These are phyloP conservation scores for Timema cristinae DNA, from an alignment of 2,888 invertebrate species.

Conservation along the genomic window DNA sequence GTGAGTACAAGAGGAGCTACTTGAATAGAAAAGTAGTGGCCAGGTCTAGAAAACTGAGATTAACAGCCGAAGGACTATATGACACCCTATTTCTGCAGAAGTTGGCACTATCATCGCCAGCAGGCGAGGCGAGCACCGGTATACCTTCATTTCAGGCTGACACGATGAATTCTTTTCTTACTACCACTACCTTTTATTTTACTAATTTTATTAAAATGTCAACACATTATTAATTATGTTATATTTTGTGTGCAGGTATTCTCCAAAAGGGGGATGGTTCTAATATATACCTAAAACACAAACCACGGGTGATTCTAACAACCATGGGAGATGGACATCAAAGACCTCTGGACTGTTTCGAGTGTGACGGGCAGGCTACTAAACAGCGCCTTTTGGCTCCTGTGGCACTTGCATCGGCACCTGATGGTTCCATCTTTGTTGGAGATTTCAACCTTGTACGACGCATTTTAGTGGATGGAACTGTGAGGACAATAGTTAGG, in stretches of 20 bases:
- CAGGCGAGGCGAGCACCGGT: too few species aligned
- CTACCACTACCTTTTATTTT: too few species aligned
- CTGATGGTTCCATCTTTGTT: conserved; percentile 91
- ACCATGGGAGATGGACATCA: conserved; percentile 91
- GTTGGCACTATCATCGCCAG: too few species aligned
- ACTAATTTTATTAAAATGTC: too few species aligned
- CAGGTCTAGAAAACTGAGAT: too few species aligned
- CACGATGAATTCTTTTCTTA: too few species aligned
- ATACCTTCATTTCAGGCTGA: too few species aligned
- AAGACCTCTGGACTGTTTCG: conserved; percentile 77
- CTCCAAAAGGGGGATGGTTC: conserved; percentile 97
- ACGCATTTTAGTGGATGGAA: conserved; percentile 80
- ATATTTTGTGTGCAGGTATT: conserved; percentile 59
- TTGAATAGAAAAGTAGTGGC: too few species aligned
- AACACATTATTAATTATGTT: conserved; percentile 13
- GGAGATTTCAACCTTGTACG: conserved; percentile 94
- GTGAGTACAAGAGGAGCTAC: too few species aligned
- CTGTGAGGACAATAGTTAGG: conserved; percentile 72
- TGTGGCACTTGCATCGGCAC: conserved; percentile 84
- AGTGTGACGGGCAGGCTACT: conserved; percentile 74
- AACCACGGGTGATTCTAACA: conserved; percentile 85
- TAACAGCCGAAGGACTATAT: too few species aligned
- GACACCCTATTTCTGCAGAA: too few species aligned
- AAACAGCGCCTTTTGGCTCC: conserved; percentile 85
- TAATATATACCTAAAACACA: conserved; percentile 89